Evolutionary conservation across 2,797 vertebrate genomes (phyloP), one percentile per base, ranked within the genome.

Genomic region (Mormyrus hasselquistii): DNA sequence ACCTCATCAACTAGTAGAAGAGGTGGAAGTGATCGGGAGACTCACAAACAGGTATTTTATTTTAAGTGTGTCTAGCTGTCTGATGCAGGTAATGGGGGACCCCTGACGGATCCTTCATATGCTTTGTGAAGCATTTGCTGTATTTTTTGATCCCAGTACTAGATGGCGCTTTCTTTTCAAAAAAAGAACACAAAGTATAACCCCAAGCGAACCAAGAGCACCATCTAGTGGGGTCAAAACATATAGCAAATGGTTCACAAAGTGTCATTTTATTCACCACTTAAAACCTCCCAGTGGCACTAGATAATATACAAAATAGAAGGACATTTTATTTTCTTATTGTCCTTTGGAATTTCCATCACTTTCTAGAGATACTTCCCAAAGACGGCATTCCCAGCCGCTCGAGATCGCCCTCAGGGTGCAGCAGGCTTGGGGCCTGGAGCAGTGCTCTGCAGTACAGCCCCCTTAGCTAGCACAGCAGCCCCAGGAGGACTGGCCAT

Each of bases 381-480:
- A 62, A 73, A 62, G 49, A 85, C 29, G 2, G n/a, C 76, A 57
- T 76, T 22, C 41, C 49, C 47, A n/a, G 85, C 19, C 86, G 19
- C 22, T 73, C 16, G 82, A 73, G 92, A 87, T 73, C 88, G 89
- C 89, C 90, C 79, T 89, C 89, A 87, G 87, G 92, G 29, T 73
- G 29, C 88, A 91, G 88, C 92, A 89, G 89, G 93, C 12, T 88
- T 91, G 76, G 86, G 47, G 87, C n/a, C 9, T 50, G 52, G 59
- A 59, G 29, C 29, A 73, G 12, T 73, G 29, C 65, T 16, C 65
- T 73, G 65, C 1, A 73, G 65, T 73, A 73, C 29, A 73, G 65
- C 29, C 65, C 29, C 65, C 91, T 92, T 96, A 97, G 94, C 96
- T 97, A 76, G 96, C 95, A 87, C 96, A 97, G 93, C 96, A 97